phyloP scores from a whole-genome alignment of 1,140 invertebrate species.

The Tetramorium simillimum region DNA sequence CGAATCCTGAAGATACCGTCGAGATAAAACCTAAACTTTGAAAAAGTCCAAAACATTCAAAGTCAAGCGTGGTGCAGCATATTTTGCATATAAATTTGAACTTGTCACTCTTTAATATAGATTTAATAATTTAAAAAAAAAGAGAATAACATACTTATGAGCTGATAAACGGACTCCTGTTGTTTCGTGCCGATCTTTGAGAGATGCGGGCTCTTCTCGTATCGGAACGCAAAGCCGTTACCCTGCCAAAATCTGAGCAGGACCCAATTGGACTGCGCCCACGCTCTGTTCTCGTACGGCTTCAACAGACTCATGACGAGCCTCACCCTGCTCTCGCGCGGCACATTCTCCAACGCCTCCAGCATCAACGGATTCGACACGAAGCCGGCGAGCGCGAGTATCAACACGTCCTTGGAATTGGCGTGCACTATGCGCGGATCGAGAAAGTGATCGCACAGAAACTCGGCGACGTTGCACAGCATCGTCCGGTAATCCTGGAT shows the following conservation, averaged over 20 bases:
- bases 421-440: conserved; percentile 91
- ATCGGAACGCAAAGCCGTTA: conserved; percentile 93
- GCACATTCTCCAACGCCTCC: conserved; percentile 88
- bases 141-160: conserved; percentile 83
- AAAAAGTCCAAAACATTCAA: not conserved
- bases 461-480: conserved; percentile 89
- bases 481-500: conserved; percentile 86
- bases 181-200: conserved; percentile 84
- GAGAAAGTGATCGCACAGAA: conserved; percentile 91
- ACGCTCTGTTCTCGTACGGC: conserved; percentile 93
- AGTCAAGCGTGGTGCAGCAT: too few relatives aligned
- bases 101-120: not conserved
- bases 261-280: conserved; percentile 95
- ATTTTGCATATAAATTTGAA: conserved; percentile 4
- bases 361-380: conserved; percentile 87
- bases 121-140: conserved; percentile 28
- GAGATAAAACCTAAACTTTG: not conserved
- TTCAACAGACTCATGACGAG: conserved; percentile 90
- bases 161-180: conserved; percentile 82
- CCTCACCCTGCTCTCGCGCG: conserved; percentile 83
- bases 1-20: not conserved
- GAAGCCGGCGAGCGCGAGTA: conserved; percentile 91
- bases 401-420: conserved; percentile 91
- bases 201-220: conserved; percentile 88
- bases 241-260: conserved; percentile 94